Conservation (phyloP, 1,140 invertebrate genomes). For the Apis dorsata region DNA sequence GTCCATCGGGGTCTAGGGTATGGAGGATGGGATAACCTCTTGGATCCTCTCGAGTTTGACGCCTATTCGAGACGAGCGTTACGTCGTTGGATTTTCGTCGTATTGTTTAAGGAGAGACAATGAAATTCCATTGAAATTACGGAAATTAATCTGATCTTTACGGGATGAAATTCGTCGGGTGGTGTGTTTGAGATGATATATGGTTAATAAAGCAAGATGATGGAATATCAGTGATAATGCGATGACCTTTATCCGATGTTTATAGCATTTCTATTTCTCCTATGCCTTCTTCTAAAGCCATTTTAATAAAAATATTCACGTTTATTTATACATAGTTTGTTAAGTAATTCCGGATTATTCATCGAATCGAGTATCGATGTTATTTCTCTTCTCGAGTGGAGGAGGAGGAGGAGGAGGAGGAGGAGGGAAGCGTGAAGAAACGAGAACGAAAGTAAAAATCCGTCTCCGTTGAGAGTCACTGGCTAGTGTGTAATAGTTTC, state of each 20-base stretch:
- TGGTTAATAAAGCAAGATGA: too few species aligned
- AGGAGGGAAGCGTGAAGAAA: constrained; percentile 18
- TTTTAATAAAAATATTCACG: too few species aligned
- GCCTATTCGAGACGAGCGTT: background rate
- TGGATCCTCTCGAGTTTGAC: constrained; percentile 12
- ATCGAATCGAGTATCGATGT: background rate
- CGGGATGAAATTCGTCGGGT: background rate
- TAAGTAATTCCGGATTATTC: too few species aligned
- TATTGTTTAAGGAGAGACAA: constrained; percentile 6
- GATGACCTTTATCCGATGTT: too few species aligned
- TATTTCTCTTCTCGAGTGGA: too few species aligned
- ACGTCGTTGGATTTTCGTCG: background rate
- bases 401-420: background rate
- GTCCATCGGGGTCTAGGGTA: background rate
- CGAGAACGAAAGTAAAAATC: constrained; percentile 78
- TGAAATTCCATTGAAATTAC: constrained; percentile 12
- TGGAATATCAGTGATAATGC: too few species aligned
- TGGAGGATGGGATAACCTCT: background rate
- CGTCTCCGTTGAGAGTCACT: constrained; percentile 75
- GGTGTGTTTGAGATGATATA: too few species aligned
- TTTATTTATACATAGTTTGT: too few species aligned
- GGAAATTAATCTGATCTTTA: background rate
- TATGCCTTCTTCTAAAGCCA: too few species aligned
- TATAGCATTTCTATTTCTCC: too few species aligned
- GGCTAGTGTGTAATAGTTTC: constrained; percentile 80